Evolutionary conservation across 2,888 invertebrate species (phyloP).

Genomic region (Halocaridina rubra): DNA sequence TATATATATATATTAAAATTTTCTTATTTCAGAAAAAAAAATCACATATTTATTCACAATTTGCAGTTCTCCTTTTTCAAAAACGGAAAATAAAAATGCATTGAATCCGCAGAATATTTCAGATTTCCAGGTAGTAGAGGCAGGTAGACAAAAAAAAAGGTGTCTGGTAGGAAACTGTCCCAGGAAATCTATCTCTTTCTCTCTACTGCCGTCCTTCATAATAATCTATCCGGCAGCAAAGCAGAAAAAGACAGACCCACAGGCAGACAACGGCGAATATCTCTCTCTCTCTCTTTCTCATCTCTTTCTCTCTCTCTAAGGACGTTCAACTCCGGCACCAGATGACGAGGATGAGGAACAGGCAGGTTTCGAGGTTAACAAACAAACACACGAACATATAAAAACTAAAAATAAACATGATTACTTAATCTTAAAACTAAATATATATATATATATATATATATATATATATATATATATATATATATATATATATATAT

Average conservation of each 20-base stretch:
- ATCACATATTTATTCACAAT: too few species aligned
- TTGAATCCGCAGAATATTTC: too few species aligned
- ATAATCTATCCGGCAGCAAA: slow-evolving; percentile 59
- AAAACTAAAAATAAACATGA: not conserved
- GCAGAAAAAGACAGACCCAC: slow-evolving; percentile 64
- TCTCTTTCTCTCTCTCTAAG: too few species aligned
- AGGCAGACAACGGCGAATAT: slow-evolving; percentile 37
- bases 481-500: slow-evolving; percentile 8
- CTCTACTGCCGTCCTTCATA: slow-evolving; percentile 57
- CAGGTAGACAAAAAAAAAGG: not conserved
- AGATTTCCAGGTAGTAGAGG: not conserved
- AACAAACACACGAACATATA: not conserved
- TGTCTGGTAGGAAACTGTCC: slow-evolving; percentile 21
- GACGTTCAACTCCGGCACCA: not conserved
- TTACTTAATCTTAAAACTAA: not conserved
- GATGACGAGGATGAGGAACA: not conserved
- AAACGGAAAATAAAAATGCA: too few species aligned
- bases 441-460: slow-evolving; percentile 8
- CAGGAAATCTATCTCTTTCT: slow-evolving; percentile 61
- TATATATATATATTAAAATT: not conserved
- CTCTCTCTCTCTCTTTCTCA: too few species aligned
- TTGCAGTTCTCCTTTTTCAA: too few species aligned
- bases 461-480: slow-evolving; percentile 8
- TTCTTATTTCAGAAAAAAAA: too few species aligned
- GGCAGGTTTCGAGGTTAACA: not conserved